Evolutionary conservation across 2,888 invertebrate genomes (phyloP).

Genomic region (Monochamus alternatus): DNA sequence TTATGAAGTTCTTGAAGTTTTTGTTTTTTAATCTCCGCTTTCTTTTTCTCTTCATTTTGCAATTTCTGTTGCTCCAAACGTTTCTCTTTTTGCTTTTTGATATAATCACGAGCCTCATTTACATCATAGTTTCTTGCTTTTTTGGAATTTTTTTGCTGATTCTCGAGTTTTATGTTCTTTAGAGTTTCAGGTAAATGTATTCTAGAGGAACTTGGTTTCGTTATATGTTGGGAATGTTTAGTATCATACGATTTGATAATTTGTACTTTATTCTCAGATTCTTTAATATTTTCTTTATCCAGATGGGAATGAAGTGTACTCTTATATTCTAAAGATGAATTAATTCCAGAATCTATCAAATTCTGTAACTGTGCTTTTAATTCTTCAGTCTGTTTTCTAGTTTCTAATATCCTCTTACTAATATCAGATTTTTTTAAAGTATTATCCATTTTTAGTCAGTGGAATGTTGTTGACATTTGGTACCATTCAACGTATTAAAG

Average conservation of each 20-base stretch:
- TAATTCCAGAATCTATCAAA: constrained; percentile 59
- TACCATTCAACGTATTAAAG: background rate
- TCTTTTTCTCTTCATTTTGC: constrained; percentile 59
- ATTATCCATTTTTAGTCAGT: constrained; percentile 19
- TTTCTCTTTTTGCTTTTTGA: constrained; percentile 74
- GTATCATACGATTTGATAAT: constrained; percentile 54
- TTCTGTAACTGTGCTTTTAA: constrained; percentile 65
- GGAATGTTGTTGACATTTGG: constrained; percentile 20
- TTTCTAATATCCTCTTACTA: constrained; percentile 60
- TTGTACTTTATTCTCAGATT: constrained; percentile 52
- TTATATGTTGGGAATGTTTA: constrained; percentile 49
- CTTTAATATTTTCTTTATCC: constrained; percentile 35
- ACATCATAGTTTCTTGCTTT: constrained; percentile 70
- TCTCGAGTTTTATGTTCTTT: constrained; percentile 19
- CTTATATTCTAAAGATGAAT: constrained; percentile 19
- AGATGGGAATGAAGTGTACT: constrained; percentile 3
- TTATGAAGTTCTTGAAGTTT: constrained; percentile 70
- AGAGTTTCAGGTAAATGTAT: constrained; percentile 28
- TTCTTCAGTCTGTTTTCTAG: constrained; percentile 66
- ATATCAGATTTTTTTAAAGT: constrained; percentile 50
- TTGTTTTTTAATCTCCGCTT: constrained; percentile 69
- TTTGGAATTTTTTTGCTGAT: constrained; percentile 43
- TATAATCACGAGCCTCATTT: constrained; percentile 73
- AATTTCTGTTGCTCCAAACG: constrained; percentile 68
- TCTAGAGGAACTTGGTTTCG: constrained; percentile 31